phyloP scores from a whole-genome alignment of 2,888 invertebrate species.

The Scelioninae gen. 1 region DNA sequence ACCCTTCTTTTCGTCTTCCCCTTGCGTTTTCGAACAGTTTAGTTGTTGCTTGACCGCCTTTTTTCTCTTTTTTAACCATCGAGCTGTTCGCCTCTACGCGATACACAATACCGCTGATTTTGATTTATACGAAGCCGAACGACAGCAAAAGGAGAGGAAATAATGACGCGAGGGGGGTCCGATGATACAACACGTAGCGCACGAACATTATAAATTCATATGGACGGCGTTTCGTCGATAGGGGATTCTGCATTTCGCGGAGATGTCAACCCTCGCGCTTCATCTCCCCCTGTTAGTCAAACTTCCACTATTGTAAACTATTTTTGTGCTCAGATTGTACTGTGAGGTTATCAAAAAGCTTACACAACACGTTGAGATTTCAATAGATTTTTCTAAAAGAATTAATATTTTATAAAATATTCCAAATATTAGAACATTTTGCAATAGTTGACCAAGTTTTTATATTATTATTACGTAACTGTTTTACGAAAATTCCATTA shows the following conservation, averaged over 20 bases:
- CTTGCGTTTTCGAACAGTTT: conserved; percentile 72
- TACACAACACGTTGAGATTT: too few species aligned
- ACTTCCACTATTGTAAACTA: conserved; percentile 44
- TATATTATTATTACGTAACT: too few species aligned
- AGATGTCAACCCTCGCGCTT: conserved; percentile 62
- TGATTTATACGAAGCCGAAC: conserved; percentile 84
- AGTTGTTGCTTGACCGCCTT: conserved; percentile 83
- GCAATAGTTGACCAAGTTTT: too few species aligned
- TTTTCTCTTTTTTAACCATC: conserved; percentile 73
- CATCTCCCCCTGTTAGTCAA: conserved; percentile 2
- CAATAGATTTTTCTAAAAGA: too few species aligned
- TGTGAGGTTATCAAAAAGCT: neutral
- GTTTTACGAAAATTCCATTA: too few species aligned
- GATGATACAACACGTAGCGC: conserved; percentile 74
- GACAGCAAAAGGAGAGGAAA: conserved; percentile 78
- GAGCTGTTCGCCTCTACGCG: conserved; percentile 46
- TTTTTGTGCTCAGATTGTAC: neutral
- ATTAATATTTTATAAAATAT: too few species aligned
- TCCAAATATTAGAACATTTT: too few species aligned
- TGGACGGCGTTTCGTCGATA: conserved; percentile 73
- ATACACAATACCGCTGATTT: conserved; percentile 83
- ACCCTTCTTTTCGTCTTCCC: conserved; percentile 71
- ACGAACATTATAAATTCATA: conserved; percentile 84
- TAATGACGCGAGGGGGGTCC: conserved; percentile 72
- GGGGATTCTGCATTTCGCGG: conserved; percentile 76